A percentile compares a stretch with the other conserved stretches of the same genome.
Conservation (phyloP, 2,888 invertebrate genomes). For the Athripsodes cinereus region DNA sequence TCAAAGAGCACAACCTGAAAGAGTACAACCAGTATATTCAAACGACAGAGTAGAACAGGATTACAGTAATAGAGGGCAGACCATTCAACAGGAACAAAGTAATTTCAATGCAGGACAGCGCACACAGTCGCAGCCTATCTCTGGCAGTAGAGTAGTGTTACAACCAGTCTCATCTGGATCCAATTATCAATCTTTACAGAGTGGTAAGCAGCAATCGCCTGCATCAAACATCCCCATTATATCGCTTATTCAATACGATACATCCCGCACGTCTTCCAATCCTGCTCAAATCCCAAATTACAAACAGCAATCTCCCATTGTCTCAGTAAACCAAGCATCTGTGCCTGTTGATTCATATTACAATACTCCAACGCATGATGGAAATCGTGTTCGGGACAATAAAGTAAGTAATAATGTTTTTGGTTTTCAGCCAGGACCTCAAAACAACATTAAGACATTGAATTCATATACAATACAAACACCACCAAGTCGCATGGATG, state of each 20-base stretch:
- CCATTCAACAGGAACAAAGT: too few species aligned
- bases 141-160: not conserved
- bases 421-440: slow-evolving; percentile 4
- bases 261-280: not conserved
- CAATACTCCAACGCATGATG: not conserved
- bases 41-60: not conserved
- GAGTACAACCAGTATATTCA: not conserved
- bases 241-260: not conserved
- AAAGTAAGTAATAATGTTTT: not conserved
- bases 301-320: not conserved
- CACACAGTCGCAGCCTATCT: not conserved
- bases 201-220: not conserved
- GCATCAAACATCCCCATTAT: not conserved
- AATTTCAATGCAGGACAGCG: too few species aligned
- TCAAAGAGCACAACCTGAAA: not conserved
- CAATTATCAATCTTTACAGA: not conserved
- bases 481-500: slow-evolving; percentile 9
- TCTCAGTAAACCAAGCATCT: not conserved
- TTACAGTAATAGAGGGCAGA: not conserved
- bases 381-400: not conserved
- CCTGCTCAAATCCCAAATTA: not conserved
- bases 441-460: not conserved
- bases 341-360: not conserved
- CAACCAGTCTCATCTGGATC: not conserved
- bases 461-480: slow-evolving; percentile 1